A percentile compares a stretch with the other conserved stretches of the same genome.
Evolutionary conservation across 2,797 vertebrate genomes (phyloP).

Genomic region (Liasis olivaceus): DNA sequence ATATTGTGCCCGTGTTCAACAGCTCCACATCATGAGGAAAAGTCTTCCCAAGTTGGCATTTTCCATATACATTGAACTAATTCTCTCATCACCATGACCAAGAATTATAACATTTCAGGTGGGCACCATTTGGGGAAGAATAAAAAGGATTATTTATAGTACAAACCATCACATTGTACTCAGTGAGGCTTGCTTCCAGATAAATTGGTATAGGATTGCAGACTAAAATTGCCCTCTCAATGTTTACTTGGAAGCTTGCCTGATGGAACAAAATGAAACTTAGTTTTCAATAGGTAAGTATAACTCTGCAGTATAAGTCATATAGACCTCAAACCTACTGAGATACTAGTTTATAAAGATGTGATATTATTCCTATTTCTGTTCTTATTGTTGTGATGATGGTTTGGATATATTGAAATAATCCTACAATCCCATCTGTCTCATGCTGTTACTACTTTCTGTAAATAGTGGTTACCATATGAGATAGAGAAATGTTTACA

Average conservation of each 20-base stretch:
- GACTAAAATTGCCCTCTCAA: background rate
- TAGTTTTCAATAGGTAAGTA: background rate
- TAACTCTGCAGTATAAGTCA: background rate
- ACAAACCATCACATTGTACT: background rate
- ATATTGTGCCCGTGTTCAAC: constrained; percentile 73
- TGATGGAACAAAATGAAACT: background rate
- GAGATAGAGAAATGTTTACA: constrained; percentile 78
- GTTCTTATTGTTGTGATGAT: background rate
- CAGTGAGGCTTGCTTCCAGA: background rate
- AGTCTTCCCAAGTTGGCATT: background rate
- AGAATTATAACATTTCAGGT: background rate
- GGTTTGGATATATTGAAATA: constrained; percentile 75
- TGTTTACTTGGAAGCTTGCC: background rate
- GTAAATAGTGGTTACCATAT: constrained; percentile 75
- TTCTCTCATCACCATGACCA: background rate
- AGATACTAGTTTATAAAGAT: background rate
- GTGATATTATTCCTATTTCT: background rate
- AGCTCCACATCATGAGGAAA: constrained; percentile 49
- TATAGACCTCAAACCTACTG: constrained; percentile 54
- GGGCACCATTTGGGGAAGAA: background rate
- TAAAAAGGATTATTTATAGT: background rate
- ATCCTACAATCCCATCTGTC: constrained; percentile 79
- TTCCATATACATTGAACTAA: background rate
- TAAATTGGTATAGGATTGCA: background rate
- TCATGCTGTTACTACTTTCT: constrained; percentile 73